Percentiles rank a stretch among this genome's conserved stretches.
These are phyloP conservation scores for Drosophila hawaiiensis DNA, from an alignment of 2,888 invertebrate species.

Conservation along the genomic window DNA sequence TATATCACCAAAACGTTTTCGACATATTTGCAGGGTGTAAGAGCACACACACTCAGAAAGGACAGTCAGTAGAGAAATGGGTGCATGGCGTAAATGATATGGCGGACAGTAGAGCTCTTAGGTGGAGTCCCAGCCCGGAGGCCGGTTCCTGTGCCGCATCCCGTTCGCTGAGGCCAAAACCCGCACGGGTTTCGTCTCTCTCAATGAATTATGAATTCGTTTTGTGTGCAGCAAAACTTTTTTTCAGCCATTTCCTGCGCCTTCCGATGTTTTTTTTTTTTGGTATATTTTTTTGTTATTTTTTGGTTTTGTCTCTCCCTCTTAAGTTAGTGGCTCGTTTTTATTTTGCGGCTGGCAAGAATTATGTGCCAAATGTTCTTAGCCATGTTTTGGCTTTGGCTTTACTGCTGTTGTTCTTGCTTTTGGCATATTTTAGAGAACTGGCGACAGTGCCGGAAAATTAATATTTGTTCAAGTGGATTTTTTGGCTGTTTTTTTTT, in stretches of 20 bases:
- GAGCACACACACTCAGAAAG: neutral
- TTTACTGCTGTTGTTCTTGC: slow-evolving; percentile 8
- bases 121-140: slow-evolving; percentile 25
- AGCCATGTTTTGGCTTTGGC: slow-evolving; percentile 59
- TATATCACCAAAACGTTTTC: neutral
- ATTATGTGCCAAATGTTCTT: slow-evolving; percentile 75
- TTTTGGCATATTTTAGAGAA: slow-evolving; percentile 38
- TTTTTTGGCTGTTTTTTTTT: slow-evolving; percentile 39
- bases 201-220: slow-evolving; percentile 77
- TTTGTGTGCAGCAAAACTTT: slow-evolving; percentile 57
- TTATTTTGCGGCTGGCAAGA: slow-evolving; percentile 72
- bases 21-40: slow-evolving; percentile 20
- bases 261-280: neutral
- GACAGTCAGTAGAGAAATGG: slow-evolving; percentile 6
- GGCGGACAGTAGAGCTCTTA: slow-evolving; percentile 32
- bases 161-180: neutral
- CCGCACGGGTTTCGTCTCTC: slow-evolving; percentile 35
- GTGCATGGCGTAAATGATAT: slow-evolving; percentile 66
- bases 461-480: slow-evolving; percentile 76
- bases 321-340: slow-evolving; percentile 39
- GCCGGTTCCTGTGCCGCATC: slow-evolving; percentile 9
- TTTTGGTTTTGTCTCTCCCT: neutral
- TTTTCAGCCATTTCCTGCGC: slow-evolving; percentile 17
- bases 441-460: slow-evolving; percentile 69
- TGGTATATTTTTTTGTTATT: neutral